Conservation (phyloP, 2,113 vertebrate genomes). For the Hippocampus guttulatus region DNA sequence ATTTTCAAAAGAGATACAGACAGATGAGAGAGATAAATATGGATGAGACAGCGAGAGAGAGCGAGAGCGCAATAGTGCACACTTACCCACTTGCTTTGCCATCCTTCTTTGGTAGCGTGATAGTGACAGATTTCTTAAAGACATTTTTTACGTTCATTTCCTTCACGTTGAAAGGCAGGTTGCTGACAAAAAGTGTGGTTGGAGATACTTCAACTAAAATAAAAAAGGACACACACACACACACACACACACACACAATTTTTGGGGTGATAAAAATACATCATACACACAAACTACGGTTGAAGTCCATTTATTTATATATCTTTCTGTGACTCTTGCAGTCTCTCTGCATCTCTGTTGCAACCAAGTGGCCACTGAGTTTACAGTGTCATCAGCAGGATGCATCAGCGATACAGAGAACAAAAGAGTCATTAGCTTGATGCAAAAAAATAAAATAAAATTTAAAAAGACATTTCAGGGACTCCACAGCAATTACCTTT, state of each 20-base stretch:
- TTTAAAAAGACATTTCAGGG: no score
- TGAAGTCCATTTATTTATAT: no score
- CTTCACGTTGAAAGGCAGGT: conserved; percentile 73
- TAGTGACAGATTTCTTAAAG: conserved; percentile 79
- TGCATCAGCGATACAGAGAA: no score
- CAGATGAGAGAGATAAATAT: background rate
- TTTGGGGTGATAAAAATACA: background rate
- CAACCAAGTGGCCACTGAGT: no score
- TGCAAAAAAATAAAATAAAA: background rate
- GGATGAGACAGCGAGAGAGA: background rate
- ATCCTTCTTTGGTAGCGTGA: conserved; percentile 77
- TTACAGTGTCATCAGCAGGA: no score
- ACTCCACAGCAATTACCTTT: conserved; percentile 31
- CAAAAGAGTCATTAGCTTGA: no score
- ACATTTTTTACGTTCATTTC: conserved; percentile 77
- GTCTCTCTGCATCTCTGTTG: no score
- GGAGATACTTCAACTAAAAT: conserved; percentile 7
- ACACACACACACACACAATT: no score
- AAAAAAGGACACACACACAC: no score
- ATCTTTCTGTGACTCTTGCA: no score
- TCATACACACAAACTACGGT: no score
- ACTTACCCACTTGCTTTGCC: conserved; percentile 80
- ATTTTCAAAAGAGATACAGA: background rate
- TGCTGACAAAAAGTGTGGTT: conserved; percentile 81
- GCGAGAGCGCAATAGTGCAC: background rate